Evolutionary conservation across 2,888 invertebrate species (phyloP), one percentile per base, ranked within the genome.

Genomic region (Hanleya hanleyi): DNA sequence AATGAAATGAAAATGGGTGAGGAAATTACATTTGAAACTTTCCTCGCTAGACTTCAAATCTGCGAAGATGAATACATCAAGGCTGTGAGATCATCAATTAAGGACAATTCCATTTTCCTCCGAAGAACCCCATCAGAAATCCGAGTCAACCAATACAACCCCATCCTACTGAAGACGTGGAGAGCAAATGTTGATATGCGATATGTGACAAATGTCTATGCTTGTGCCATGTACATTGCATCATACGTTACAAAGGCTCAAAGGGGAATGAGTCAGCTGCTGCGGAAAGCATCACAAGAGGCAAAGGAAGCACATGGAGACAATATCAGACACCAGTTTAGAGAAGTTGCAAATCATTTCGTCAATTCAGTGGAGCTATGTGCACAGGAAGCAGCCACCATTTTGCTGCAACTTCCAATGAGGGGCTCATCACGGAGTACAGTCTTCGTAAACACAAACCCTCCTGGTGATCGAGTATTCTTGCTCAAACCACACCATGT

Each of bases 351-450:
- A 35, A 82, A 82, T 57, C 77, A 77, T 47, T 83, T 85, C 65
- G 62, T 84, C 0, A 83, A 84, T 72, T 50, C 73, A 22, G 78
- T 75, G 1, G 83, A 85, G 74, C 75, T 86, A 7, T 74, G 78
- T 65, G 84, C 84, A 2, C 85, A 86, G 68, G 85, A 86, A 69
- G 83, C 84, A 49, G 80, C 70, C 1, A 82, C 78, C 73, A 69
- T 79, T 4, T 38, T 81, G 6, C 70, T 85, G 18, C 73, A 75
- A 33, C 66, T 85, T 62, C 80, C 82, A 18, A 73, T 86, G 70
- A 78, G 73, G 49, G 50, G 66, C 32, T 51, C 74, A 6, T 76
- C 78, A 12, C 64, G 80, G 47, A 65, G 73, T n/a, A 36, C 67
- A 6, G 41, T 81, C 0, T 83, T 81, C 73, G 69, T 82, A 7